A percentile compares a stretch with the other conserved stretches of the same genome.
These are phyloP conservation scores for Plutomurus gul DNA, from an alignment of 1,140 invertebrate genomes.

Conservation along the genomic window DNA sequence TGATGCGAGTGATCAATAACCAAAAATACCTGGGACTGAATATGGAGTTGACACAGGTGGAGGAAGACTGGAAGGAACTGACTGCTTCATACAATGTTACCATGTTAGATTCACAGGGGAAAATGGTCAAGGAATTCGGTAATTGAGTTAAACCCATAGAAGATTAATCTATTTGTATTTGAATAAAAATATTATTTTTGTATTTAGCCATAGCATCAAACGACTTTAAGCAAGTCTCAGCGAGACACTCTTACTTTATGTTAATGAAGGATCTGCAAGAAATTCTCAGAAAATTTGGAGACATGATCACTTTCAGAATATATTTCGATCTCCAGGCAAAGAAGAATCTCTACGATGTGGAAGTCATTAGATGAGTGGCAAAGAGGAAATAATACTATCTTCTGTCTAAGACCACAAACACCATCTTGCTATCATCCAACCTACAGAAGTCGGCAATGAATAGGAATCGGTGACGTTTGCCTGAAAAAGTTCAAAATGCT, in stretches of 20 bases:
- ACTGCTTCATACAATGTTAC: slow-evolving; percentile 41
- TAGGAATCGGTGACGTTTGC: too few species aligned
- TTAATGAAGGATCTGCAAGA: slow-evolving; percentile 33
- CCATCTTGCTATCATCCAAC: too few species aligned
- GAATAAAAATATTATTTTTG: background rate
- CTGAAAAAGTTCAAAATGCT: slow-evolving; percentile 17
- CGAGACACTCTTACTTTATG: slow-evolving; percentile 44
- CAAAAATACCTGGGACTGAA: slow-evolving; percentile 39
- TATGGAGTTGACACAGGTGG: slow-evolving; percentile 33
- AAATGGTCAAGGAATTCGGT: slow-evolving; percentile 40
- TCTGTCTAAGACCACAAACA: too few species aligned
- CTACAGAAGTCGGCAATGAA: too few species aligned
- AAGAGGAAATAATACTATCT: background rate
- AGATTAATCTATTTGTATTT: background rate
- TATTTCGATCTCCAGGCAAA: slow-evolving; percentile 38
- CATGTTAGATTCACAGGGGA: slow-evolving; percentile 31
- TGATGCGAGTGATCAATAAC: slow-evolving; percentile 34
- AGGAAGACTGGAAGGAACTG: slow-evolving; percentile 41
- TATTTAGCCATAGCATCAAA: slow-evolving; percentile 36
- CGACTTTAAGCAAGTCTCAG: slow-evolving; percentile 41
- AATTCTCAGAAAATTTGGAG: slow-evolving; percentile 27
- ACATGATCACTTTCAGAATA: slow-evolving; percentile 31
- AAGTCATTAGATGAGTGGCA: slow-evolving; percentile 27
- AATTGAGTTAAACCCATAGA: background rate
- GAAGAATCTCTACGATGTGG: slow-evolving; percentile 34